Conservation (phyloP, 2,888 invertebrate genomes). For the Drosophila helvetica region DNA sequence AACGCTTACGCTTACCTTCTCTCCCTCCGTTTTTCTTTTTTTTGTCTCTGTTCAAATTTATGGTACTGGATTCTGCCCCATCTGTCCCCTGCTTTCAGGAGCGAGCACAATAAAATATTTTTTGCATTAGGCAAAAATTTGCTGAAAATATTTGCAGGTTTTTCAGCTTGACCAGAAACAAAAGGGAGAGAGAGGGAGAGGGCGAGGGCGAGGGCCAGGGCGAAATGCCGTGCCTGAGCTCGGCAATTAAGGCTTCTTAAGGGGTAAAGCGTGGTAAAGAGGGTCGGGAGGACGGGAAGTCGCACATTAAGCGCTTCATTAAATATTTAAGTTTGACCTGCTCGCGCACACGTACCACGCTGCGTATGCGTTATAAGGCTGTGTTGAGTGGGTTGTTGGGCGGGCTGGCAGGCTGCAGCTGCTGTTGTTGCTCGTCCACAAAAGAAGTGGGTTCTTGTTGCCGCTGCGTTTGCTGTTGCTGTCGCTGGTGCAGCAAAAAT, state of each 20-base stretch:
- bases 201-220: neutral
- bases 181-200: constrained; percentile 4
- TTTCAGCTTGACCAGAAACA: constrained; percentile 54
- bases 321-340: constrained; percentile 80
- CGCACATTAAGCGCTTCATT: constrained; percentile 79
- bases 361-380: constrained; percentile 68
- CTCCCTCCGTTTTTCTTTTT: constrained; percentile 7
- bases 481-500: constrained; percentile 66
- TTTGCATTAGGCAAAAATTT: constrained; percentile 80
- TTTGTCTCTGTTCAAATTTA: constrained; percentile 57
- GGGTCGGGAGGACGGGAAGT: constrained; percentile 28
- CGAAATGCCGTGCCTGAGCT: constrained; percentile 1
- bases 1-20: constrained; percentile 7
- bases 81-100: constrained; percentile 23
- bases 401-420: constrained; percentile 11
- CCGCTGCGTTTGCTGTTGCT: constrained; percentile 33
- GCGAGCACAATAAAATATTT: constrained; percentile 72
- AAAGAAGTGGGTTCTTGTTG: constrained; percentile 63
- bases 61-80: constrained; percentile 32
- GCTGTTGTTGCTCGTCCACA: constrained; percentile 52
- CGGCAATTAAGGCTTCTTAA: constrained; percentile 65
- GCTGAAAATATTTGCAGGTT: constrained; percentile 72
- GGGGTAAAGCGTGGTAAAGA: constrained; percentile 20
- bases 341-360: constrained; percentile 50
- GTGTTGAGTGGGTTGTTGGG: constrained; percentile 6